Base-by-base conservation (phyloP, 2,888 invertebrate species). In the Coleophora flavipennella region DNA sequence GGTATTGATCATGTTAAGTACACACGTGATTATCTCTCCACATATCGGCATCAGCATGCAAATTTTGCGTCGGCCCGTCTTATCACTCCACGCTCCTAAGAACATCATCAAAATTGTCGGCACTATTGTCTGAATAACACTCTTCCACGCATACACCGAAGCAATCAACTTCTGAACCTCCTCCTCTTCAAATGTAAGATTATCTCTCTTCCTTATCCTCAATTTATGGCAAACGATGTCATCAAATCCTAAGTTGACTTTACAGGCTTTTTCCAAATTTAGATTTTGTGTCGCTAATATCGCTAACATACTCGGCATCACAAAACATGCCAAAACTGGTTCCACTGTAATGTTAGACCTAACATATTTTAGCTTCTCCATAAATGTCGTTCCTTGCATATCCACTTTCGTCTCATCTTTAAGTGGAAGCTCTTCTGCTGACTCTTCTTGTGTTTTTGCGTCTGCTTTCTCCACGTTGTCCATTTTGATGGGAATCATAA, bases 181-280 rank as follows among this genome's bases (percentile, higher is more conserved):
- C n/a, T 86, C 79, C 57, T 92, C 92, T 65, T 92, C 88, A 6
- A 67, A 64, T 0, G 89, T 89, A 51, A 88, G 87, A 51, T 91
- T 91, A 0, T 86, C 88, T 2, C 92, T 91, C 51, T 90, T 88
- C 36, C 94, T 84, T 1, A 87, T 80, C 1, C 90, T 88, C 13
- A 94, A 68, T 0, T 92, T 91, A 44, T 89, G 89, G 60, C 94
- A 95, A 0, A 93, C 88, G 33, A 86, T 85, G 36, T 89, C 88
- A 0, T 88, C 83, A 51, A 91, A 93, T 0, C 76, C 86, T 49
- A 94, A 78, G 62, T 94, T 94, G 0, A 94, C 94, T 32, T 92
- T 78, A 55, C 94, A 95, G 1, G 94, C 94, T 68, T 94, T 94
- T 59, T 94, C 94, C 56, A 94, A 80, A 68, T 93, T 93, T 32